Evolutionary conservation across 2,113 vertebrate species (phyloP).

Genomic region (Speoplatyrhinus poulsoni): DNA sequence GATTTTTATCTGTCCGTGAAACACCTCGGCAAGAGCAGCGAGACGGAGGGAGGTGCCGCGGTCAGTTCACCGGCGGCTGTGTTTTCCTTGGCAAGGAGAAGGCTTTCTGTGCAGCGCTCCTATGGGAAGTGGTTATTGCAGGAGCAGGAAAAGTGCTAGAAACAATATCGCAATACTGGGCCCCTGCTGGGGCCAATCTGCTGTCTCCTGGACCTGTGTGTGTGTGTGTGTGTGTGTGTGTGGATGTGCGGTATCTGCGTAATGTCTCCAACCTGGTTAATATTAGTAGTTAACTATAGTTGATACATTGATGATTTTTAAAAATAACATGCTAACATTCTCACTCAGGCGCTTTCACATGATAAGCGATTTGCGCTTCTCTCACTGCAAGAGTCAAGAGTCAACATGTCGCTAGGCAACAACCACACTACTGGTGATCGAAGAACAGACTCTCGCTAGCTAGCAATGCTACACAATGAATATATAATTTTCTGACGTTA

Average conservation of each 20-base stretch:
- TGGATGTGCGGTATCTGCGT: not conserved
- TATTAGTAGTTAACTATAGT: no score
- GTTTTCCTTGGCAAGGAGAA: slow-evolving; percentile 80
- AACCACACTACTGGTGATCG: no score
- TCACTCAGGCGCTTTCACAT: no score
- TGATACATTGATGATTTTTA: no score
- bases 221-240: slow-evolving; percentile 20
- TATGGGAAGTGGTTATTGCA: slow-evolving; percentile 71
- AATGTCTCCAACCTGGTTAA: no score
- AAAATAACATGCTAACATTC: no score
- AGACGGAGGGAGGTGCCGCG: slow-evolving; percentile 65
- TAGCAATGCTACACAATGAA: no score
- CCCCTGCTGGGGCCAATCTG: slow-evolving; percentile 45
- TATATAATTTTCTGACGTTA: no score
- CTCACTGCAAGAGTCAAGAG: no score
- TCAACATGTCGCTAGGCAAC: no score
- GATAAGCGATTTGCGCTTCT: no score
- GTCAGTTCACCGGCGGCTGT: slow-evolving; percentile 66
- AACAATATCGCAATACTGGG: slow-evolving; percentile 71
- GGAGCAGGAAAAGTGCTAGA: slow-evolving; percentile 78
- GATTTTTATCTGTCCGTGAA: slow-evolving; percentile 61
- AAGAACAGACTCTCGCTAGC: no score
- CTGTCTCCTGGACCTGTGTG: slow-evolving; percentile 32
- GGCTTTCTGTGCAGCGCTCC: slow-evolving; percentile 61
- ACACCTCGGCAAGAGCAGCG: slow-evolving; percentile 46